These are phyloP conservation scores for Scaptomyza hsui DNA, from an alignment of 1,140 invertebrate species.

Conservation along the genomic window DNA sequence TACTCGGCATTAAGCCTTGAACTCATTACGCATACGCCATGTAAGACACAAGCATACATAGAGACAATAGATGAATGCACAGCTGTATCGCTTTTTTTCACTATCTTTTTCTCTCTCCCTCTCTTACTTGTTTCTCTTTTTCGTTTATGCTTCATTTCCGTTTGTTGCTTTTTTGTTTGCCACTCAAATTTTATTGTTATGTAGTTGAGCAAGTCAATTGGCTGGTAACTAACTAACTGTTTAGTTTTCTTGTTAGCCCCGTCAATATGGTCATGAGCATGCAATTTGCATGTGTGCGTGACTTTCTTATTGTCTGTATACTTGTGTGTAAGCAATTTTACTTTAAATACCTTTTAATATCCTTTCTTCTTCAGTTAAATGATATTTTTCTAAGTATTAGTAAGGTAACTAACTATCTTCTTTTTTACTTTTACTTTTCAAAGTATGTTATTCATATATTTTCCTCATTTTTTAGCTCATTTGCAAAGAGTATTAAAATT, in stretches of 20 bases:
- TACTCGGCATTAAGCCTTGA: conserved; percentile 55
- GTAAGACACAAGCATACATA: conserved; percentile 17
- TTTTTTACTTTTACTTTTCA: neutral
- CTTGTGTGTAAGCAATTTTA: neutral
- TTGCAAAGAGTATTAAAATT: conserved; percentile 67
- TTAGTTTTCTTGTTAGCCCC: conserved; percentile 52
- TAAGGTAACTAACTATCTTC: no score
- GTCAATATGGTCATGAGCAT: conserved; percentile 20
- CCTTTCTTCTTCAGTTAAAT: no score
- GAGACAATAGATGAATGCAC: conserved; percentile 11
- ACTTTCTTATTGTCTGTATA: neutral
- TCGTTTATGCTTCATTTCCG: conserved; percentile 60
- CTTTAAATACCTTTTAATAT: neutral
- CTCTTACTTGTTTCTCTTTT: conserved; percentile 15
- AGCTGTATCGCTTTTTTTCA: conserved; percentile 8
- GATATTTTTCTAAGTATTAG: no score
- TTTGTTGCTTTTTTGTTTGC: conserved; percentile 45
- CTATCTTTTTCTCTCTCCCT: neutral
- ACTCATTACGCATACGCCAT: conserved; percentile 74
- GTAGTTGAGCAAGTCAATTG: conserved; percentile 46
- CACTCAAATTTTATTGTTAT: conserved; percentile 77
- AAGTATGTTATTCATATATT: neutral
- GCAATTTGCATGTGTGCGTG: conserved; percentile 7
- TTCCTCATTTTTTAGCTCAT: conserved; percentile 45
- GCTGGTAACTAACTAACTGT: conserved; percentile 69